Conservation (phyloP, 2,797 vertebrate species). For the Tenualosa ilisha region DNA sequence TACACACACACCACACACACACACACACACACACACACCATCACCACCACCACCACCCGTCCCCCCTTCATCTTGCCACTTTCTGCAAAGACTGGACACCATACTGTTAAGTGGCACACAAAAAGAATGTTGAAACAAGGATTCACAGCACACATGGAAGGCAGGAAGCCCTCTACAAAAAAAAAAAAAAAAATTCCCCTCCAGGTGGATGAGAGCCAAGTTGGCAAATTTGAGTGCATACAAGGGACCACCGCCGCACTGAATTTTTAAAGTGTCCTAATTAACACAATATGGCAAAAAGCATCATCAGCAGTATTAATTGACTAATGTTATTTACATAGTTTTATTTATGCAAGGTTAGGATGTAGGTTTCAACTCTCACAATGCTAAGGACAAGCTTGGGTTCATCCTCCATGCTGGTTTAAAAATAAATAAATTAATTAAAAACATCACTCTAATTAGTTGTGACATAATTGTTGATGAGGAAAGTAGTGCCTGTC, state of each 20-base stretch:
- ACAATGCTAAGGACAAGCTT: not conserved
- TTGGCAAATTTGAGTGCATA: not conserved
- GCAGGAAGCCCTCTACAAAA: not conserved
- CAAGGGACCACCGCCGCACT: not conserved
- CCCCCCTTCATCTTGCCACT: not conserved
- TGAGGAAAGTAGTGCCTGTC: not conserved
- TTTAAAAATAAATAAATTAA: too few species aligned
- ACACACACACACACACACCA: too few species aligned
- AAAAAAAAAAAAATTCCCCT: not conserved
- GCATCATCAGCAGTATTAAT: not conserved
- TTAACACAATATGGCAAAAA: not conserved
- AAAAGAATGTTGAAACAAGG: not conserved
- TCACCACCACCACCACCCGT: too few species aligned
- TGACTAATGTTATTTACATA: not conserved
- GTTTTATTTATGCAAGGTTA: not conserved
- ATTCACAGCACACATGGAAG: not conserved
- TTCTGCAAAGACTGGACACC: not conserved
- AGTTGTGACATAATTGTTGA: not conserved
- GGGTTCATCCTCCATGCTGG: not conserved
- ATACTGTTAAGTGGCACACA: not conserved
- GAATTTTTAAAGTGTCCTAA: slow-evolving; percentile 8
- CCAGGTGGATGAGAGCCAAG: not conserved
- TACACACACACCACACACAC: too few species aligned
- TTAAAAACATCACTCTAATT: not conserved
- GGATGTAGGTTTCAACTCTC: not conserved